Evolutionary conservation across 2,113 vertebrate species (phyloP).

Genomic region (Dolichallabes microphthalmus): DNA sequence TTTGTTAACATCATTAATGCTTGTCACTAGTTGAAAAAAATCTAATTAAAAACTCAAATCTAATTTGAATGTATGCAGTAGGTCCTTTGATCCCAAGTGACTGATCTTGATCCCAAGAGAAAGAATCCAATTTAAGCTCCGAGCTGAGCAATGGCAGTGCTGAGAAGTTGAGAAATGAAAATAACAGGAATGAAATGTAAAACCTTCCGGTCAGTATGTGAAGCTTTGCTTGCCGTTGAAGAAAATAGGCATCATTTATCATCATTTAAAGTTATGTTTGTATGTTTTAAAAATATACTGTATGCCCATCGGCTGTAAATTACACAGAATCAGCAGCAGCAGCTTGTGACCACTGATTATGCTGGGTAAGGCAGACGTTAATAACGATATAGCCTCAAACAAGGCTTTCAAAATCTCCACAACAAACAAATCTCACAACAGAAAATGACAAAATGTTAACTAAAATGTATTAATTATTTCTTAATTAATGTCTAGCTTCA

Average conservation of each 20-base stretch:
- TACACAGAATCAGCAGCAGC: not conserved
- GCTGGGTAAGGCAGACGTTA: not conserved
- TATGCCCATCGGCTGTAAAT: not conserved
- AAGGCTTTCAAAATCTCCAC: not conserved
- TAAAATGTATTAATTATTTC: not conserved
- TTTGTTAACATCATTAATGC: constrained; percentile 20
- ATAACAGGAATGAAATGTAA: not conserved
- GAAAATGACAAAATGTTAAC: not conserved
- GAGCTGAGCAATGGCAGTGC: not conserved
- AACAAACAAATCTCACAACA: not conserved
- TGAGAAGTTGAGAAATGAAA: not conserved
- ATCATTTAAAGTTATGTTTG: not conserved
- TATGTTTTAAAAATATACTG: not conserved
- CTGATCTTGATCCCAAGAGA: not conserved
- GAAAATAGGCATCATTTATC: not conserved
- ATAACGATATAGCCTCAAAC: not conserved
- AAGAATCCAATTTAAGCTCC: not conserved
- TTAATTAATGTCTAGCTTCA: not conserved
- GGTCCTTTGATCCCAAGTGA: constrained; percentile 13
- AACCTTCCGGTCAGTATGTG: not conserved
- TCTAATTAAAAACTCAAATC: constrained; percentile 14
- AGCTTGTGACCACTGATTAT: not conserved
- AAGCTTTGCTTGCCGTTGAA: not conserved
- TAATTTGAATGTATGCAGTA: not conserved
- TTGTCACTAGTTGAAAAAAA: not conserved